Evolutionary conservation across 2,113 vertebrate genomes (phyloP), one percentile per base, ranked within the genome.

Genomic region (Siphamia tubifer): DNA sequence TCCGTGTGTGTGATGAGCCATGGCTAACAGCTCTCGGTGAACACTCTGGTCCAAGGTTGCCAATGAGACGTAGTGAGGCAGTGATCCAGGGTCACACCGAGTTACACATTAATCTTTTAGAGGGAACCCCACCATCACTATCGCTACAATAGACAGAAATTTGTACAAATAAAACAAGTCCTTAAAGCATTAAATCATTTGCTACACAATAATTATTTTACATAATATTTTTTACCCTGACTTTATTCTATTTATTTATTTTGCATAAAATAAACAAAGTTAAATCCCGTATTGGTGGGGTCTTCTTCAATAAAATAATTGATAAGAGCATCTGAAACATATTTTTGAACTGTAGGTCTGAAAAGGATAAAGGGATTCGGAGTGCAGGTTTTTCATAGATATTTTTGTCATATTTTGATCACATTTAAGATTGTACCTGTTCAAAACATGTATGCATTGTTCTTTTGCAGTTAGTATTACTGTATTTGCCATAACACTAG

Each of bases 101-200:
- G 87, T 90, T 82, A 69, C 82, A 83, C 82, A 87, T 89, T 42
- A 87, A 91, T 89, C 68, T 87, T 88, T 90, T 40, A 86, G 34
- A 65, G 54, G 71, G 27, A 74, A 63, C 57, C 49, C 42, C 53
- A 10, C 60, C 57, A 40, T 53, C 27, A 8, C 45, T 55, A 40
- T 43, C 51, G 36, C 76, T 63, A 71, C 40, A 56, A 32, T 30
- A 16, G 4, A 25, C 54, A 63, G 43, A n/a, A 48, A 52, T 62
- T 31, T 49, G 24, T n/a, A n/a, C 21, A 5, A 21, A 24, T 16
- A 30, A 9, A 6, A 7, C 21, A 40, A 3, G 15, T 38, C 11
- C 7, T 10, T 7, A 34, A 11, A 23, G 10, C 43, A 0, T 6
- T 10, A 5, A 38, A 2, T 21, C 12, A 32, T 13, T 23, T 32